Base-by-base conservation (phyloP, 2,888 invertebrate species). In the Cryptus viduatorius region DNA sequence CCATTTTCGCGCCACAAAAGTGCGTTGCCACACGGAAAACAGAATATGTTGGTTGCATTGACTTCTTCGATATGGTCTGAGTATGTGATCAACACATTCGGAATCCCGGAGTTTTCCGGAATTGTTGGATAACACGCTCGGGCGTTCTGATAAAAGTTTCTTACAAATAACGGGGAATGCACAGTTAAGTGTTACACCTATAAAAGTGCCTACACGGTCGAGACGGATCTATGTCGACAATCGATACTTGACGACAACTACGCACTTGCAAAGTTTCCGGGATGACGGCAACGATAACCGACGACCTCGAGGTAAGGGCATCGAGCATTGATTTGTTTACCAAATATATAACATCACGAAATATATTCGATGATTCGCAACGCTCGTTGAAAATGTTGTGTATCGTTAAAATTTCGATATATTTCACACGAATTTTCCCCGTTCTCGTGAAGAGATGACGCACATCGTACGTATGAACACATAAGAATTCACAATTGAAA, bases 71-170 rank as follows among this genome's bases (percentile, higher is more conserved):
- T 37, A 37, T 37, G 37, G 37, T 37, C 37, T 37, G 37, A 37
- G 7, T 1, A 1, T 24, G 12, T 24, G 56, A 4, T 19, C 24
- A 19, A 24, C 56, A 56, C 56, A 8, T 56, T 56, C 56, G 56
- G 56, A 56, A 56, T 56, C 56, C 56, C 56, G 24, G 56, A 56
- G 56, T 56, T 56, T 4, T 56, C 19, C 56, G 24, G 56, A 24
- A 24, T 19, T 24, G 19, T 8, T 16, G 4, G 24, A 24, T 24
- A 24, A 56, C 10, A 19, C 56, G 19, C 24, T 56, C 56, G 56
- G 10, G 53, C 24, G 12, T 56, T 3, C 56, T 56, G 24, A 24
- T 19, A 0, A 56, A 12, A 3, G 24, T 3, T 56, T 24, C 10
- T 56, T 19, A 16, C 24, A 24, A 14, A 1, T 4, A 24, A 4